Evolutionary conservation across 2,888 invertebrate genomes (phyloP), one percentile per base, ranked within the genome.

Genomic region (Perithous albicinctus): DNA sequence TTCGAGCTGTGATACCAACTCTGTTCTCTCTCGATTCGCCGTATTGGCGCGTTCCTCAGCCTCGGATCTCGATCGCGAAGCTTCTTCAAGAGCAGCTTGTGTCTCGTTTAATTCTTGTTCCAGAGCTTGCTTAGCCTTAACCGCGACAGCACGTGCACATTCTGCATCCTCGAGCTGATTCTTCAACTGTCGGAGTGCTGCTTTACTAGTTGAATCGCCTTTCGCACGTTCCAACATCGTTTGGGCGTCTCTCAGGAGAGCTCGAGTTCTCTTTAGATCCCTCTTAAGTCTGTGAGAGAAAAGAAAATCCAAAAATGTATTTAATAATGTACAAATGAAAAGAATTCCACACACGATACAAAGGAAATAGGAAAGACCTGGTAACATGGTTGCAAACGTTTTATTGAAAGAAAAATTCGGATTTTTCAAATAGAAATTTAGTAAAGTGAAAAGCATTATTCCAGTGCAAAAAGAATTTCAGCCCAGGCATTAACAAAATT

Each of bases 151-250:
- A 26, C 97, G 94, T 0, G 98, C 96, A 83, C 97, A 96, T 91
- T 99, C 98, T 0, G 97, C 95, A 90, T 99, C 99, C 92, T 99
- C 99, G 87, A 99, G 94, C 94, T 97, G 94, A 83, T 94, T 94
- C 78, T 93, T 93, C 79, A 94, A 86, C 85, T 94, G 94, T 18
- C 94, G 91, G 1, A 94, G 91, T 46, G 93, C 91, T 3, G 93
- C 92, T 87, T 97, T 97, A 85, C 96, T 96, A 0, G 97, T 96
- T 12, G 97, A 96, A 85, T 98, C 97, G 38, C 96, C 96, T 91
- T 97, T 97, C 35, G 96, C 96, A 83, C 98, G 96, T 88, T 98
- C 97, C 75, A 99, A 93, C 95, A 98, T 97, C 0, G 97, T 95
- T 90, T 99, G 98, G 0, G 99, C 98, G 92, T 99, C 99, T 85